Base-by-base conservation (phyloP, 2,113 vertebrate species). In the Terrapene triunguis region DNA sequence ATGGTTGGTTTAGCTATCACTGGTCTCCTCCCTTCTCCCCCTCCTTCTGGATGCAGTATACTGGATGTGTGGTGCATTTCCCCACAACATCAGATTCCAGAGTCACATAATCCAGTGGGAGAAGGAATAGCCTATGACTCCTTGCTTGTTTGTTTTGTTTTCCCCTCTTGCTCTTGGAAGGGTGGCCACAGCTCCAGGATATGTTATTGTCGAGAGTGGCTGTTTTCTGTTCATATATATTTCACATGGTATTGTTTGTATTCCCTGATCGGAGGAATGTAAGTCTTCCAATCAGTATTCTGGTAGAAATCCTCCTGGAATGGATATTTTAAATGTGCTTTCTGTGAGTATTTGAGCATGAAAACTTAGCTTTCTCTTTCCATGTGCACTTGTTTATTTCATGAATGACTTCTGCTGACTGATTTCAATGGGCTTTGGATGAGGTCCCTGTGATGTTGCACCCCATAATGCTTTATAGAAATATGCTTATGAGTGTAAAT, bases 1-100 rank as follows among this genome's bases (percentile, higher is more conserved):
- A 97, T 96, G 93, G 65, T 72, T 85, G 86, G 92, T 91, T 95
- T 96, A 84, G 96, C 95, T 97, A 95, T 95, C 97, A 94, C 82
- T 85, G 93, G 84, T n/a, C 89, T 93, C 91, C 92, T 95, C n/a
- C 87, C 79, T 80, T 55, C 29, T 72, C 16, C 7, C 88, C 19
- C 69, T 95, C 47, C 8, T 14, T 22, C 42, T 53, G 50, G n/a
- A 69, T 69, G 59, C 76, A 92, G 65, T 8, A 10, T 84, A 22
- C 48, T 79, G 48, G 91, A 93, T 94, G 54, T 59, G 84, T 82
- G 54, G 91, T 93, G 76, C 8, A 10, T 95, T 96, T 96, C 72
- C 72, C 47, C 38, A 72, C 82, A 87, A 19, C 21, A 90, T 84
- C 48, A 12, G 89, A 38, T 97, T 96, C 89, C 87, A 91, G 87